Conservation (phyloP, 1,140 invertebrate species). For the Ptiloglossa arizonensis region DNA sequence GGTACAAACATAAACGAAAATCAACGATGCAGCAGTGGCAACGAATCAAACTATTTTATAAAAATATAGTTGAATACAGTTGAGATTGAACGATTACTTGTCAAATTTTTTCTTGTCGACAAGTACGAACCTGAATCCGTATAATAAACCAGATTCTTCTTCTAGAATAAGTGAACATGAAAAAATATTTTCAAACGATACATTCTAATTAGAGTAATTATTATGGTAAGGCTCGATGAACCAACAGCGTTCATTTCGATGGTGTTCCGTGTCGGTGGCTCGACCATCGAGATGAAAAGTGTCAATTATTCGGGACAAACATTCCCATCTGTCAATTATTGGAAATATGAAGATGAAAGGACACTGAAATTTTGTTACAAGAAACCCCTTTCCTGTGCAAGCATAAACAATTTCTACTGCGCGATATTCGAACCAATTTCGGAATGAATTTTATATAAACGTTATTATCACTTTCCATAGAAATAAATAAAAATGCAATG, state of each 20-base stretch:
- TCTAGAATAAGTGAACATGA: too few species aligned
- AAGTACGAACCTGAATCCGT: too few species aligned
- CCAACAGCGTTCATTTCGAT: not conserved
- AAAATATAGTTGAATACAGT: too few species aligned
- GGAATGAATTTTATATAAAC: too few species aligned
- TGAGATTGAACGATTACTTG: too few species aligned
- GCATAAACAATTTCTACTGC: not conserved
- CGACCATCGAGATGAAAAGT: not conserved
- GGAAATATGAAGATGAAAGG: not conserved
- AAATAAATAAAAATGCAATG: too few species aligned
- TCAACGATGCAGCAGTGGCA: too few species aligned
- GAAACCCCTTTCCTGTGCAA: not conserved
- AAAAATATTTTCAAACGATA: not conserved
- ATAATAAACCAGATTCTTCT: too few species aligned
- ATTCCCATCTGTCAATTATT: constrained; percentile 16
- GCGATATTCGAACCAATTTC: not conserved
- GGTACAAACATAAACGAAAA: too few species aligned
- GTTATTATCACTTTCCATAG: too few species aligned
- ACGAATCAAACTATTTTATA: too few species aligned
- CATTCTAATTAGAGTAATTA: constrained; percentile 26
- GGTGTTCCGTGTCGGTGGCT: not conserved
- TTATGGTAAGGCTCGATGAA: not conserved
- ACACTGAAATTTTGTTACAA: not conserved
- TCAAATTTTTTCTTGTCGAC: too few species aligned
- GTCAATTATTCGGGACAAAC: not conserved